Evolutionary conservation across 2,888 invertebrate genomes (phyloP), one percentile per base, ranked within the genome.

Genomic region (Spilarctia lutea): DNA sequence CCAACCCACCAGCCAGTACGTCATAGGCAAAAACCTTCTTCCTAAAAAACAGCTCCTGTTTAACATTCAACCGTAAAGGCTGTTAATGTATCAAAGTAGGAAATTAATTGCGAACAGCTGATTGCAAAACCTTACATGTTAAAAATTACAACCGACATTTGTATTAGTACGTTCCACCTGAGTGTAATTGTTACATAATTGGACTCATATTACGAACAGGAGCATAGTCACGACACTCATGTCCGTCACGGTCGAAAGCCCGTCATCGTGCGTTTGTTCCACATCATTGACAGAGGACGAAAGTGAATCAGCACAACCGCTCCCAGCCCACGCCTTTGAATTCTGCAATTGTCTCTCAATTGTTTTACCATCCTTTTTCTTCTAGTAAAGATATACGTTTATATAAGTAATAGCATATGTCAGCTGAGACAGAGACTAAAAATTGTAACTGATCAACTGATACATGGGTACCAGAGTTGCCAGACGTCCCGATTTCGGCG

Each of bases 221-320:
- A 83, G 81, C 81, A 79, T 86, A 87, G 90, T 91, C 94, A 94
- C 94, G 94, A 91, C 87, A 91, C 83, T 68, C 63, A 73, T 76
- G 68, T 66, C 65, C 87, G 91, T 84, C 89, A 92, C 91, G 93
- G 89, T 91, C 85, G 85, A 80, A 80, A 80, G 83, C 82, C 80
- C 89, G 90, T 87, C 89, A 89, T 83, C 83, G 81, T 84, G 83
- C 84, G 88, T 91, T 90, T 89, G 91, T 91, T 91, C 91, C 88
- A 91, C 91, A 88, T 88, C 88, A 90, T 91, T 87, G 91, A 87
- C 86, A 80, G 88, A 91, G 91, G 91, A 92, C 90, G 92, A 93
- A 90, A 93, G 91, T 93, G 93, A 93, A 91, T 92, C 92, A 92
- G 85, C 89, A 68, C 56, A 83, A 85, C 86, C 89, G 85, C 88